A percentile compares a stretch with the other conserved stretches of the same genome.
phyloP scores from a whole-genome alignment of 2,113 vertebrate genomes.

The Mus spicilegus region DNA sequence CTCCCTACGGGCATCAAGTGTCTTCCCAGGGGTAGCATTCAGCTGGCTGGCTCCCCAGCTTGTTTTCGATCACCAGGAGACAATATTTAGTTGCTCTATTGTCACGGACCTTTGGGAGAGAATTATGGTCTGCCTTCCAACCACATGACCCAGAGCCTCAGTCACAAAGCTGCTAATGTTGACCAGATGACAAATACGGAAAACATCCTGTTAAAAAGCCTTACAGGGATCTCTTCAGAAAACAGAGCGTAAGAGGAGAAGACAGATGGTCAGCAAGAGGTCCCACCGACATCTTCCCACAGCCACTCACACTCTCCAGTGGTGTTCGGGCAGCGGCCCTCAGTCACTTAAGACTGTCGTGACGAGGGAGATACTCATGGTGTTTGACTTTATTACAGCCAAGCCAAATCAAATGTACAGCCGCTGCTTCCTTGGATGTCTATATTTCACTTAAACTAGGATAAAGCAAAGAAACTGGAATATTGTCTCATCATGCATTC shows the following conservation, averaged over 20 bases:
- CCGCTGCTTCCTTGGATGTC: constrained; percentile 89
- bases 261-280: constrained; percentile 2
- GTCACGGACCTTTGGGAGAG: constrained; percentile 63
- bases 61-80: constrained; percentile 55
- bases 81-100: constrained; percentile 52
- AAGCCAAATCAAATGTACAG: constrained; percentile 88
- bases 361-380: constrained; percentile 81
- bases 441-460: constrained; percentile 92
- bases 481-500: constrained; percentile 95
- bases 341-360: constrained; percentile 76
- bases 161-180: constrained; percentile 66
- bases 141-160: constrained; percentile 26
- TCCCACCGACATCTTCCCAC: constrained; percentile 11
- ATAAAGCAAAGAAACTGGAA: constrained; percentile 92
- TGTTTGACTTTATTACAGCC: constrained; percentile 88
- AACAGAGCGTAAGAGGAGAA: background rate
- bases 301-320: background rate
- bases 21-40: constrained; percentile 49
- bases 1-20: constrained; percentile 7
- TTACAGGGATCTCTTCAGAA: background rate
- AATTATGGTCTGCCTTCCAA: constrained; percentile 66
- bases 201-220: background rate
- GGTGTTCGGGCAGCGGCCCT: constrained; percentile 19
- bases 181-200: constrained; percentile 54
- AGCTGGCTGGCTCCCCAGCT: background rate